Conservation (phyloP, 30 jellyfish, hydroid and myxozoan species). For the Aurelia sp. region DNA sequence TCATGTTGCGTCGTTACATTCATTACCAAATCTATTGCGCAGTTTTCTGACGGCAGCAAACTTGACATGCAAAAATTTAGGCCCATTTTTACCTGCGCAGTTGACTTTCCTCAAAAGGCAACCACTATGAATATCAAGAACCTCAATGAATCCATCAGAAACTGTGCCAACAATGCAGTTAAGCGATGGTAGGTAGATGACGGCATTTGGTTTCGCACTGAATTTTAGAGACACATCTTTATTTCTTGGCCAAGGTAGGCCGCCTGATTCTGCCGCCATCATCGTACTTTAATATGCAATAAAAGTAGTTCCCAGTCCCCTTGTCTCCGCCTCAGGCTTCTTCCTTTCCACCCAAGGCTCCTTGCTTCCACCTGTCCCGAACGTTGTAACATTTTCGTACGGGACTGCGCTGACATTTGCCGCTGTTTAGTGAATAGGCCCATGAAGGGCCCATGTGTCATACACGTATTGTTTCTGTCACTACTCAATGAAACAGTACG, state of each 20-base stretch:
- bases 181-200: constrained; percentile 73
- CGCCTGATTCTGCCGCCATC: constrained; percentile 65
- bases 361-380: too few species aligned
- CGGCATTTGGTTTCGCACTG: constrained; percentile 30
- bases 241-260: constrained; percentile 17
- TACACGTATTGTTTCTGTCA: too few species aligned
- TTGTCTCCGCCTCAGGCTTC: neutral
- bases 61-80: neutral
- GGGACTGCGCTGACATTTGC: too few species aligned
- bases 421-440: too few species aligned
- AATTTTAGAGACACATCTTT: constrained; percentile 33
- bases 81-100: constrained; percentile 23
- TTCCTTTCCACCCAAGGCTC: too few species aligned
- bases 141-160: constrained; percentile 62
- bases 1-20: neutral
- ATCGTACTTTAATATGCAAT: constrained; percentile 22
- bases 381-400: too few species aligned
- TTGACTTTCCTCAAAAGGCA: constrained; percentile 27
- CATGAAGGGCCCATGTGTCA: too few species aligned
- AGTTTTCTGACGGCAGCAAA: neutral
- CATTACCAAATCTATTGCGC: neutral
- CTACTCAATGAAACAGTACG: too few species aligned
- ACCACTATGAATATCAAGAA: constrained; percentile 88
- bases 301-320: constrained; percentile 12
- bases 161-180: constrained; percentile 69